Base-by-base conservation (phyloP, 2,797 vertebrate genomes). In the Acanthis flammea region DNA sequence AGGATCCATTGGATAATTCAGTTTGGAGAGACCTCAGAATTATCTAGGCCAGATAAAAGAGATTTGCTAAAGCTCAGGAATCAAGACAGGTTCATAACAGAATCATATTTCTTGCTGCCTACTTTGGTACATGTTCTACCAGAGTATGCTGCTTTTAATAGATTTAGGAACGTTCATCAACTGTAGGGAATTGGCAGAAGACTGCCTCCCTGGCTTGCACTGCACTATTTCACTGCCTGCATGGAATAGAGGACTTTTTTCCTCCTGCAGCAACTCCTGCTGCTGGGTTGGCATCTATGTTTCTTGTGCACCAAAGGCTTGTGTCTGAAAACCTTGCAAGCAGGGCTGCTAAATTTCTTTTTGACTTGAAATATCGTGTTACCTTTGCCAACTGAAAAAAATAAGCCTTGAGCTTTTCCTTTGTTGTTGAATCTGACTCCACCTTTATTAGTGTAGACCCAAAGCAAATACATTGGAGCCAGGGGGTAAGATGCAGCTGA, bases 141-240 rank as follows among this genome's bases (percentile, higher is more conserved):
- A 3, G 41, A 66, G 28, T 25, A 42, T 28, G 55, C 55, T 78
- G 76, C 94, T 94, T 96, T 94, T 92, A 95, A 94, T 94, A 92
- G 86, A 73, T 92, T 86, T 86, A 84, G 83, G 60, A 92, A 48
- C 83, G 72, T 95, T 90, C 92, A 88, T 95, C 90, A 92, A 1
- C 47, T 62, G 47, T 47, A 78, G 44, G 30, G 55, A 88, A 55
- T 90, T 96, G 93, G 77, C 92, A 95, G 73, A 94, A 78, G 47
- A 63, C 30, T 41, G 25, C 14, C 78, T 81, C 58, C 44, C 73
- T 90, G 86, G 62, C 45, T 92, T 86, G n/a, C 31, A 7, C 42
- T n/a, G 54, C 51, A 42, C 65, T 5, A 4, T 84, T 91, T 94
- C 78, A 22, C 57, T 88, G 89, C 81, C 75, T 89, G 68, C 22